These are phyloP conservation scores for Argyresthia goedartella DNA, from an alignment of 2,888 invertebrate species.

Conservation along the genomic window DNA sequence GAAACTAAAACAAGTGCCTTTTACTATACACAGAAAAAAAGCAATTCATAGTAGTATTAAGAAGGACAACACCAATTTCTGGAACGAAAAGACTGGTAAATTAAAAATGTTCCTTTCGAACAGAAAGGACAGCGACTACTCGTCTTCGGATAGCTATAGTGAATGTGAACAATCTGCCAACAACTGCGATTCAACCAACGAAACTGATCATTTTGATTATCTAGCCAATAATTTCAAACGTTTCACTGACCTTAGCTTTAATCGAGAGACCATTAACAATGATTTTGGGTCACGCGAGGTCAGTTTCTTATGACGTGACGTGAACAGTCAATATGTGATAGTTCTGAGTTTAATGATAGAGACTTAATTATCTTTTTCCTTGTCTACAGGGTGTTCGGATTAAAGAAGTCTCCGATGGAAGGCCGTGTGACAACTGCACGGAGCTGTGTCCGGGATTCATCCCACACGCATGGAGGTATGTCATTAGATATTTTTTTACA, in stretches of 20 bases:
- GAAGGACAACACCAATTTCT: constrained; percentile 35
- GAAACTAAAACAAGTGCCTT: constrained; percentile 54
- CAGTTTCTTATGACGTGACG: constrained; percentile 7
- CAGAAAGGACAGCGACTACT: constrained; percentile 45
- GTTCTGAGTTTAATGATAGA: neutral
- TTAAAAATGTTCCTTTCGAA: constrained; percentile 45
- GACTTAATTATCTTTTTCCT: constrained; percentile 10
- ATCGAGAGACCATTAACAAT: neutral
- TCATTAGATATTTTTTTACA: constrained; percentile 13
- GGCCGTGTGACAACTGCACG: constrained; percentile 87
- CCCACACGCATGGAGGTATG: constrained; percentile 91
- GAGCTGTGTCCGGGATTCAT: constrained; percentile 87
- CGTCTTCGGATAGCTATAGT: constrained; percentile 59
- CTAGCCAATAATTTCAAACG: neutral
- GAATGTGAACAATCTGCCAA: constrained; percentile 33
- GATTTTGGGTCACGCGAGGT: constrained; percentile 17
- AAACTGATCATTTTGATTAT: neutral
- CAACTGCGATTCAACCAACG: neutral
- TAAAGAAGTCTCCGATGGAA: constrained; percentile 88
- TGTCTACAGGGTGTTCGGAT: constrained; percentile 85
- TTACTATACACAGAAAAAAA: constrained; percentile 50
- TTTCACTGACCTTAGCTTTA: neutral
- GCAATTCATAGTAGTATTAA: constrained; percentile 26
- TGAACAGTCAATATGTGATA: too few relatives aligned
- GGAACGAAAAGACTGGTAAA: constrained; percentile 48